phyloP scores from a whole-genome alignment of 2,797 vertebrate species.

The Sebastolobus alascanus region DNA sequence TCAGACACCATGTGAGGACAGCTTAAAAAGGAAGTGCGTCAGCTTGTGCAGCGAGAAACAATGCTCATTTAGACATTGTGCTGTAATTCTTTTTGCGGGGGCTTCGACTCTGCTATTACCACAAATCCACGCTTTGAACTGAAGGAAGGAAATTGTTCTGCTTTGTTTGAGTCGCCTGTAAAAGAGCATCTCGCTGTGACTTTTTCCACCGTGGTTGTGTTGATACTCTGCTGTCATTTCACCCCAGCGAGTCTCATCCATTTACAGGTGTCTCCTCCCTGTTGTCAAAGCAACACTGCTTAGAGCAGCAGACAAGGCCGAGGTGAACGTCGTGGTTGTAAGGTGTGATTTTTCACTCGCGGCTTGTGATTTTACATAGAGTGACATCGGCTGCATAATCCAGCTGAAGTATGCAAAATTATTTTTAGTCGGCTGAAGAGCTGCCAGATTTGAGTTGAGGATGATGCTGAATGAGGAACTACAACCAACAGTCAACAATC shows the following conservation, averaged over 20 bases:
- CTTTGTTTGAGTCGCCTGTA: conserved; percentile 21
- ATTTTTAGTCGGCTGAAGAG: conserved; percentile 40
- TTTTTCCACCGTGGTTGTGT: conserved; percentile 7
- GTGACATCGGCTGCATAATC: conserved; percentile 40
- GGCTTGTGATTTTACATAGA: conserved; percentile 24
- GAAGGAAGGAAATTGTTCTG: conserved; percentile 25
- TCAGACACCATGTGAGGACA: conserved; percentile 28
- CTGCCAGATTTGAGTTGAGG: conserved; percentile 18
- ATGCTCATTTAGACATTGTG: conserved; percentile 47
- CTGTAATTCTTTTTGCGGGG: conserved; percentile 23
- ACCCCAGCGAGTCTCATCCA: conserved; percentile 22
- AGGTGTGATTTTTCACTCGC: conserved; percentile 30
- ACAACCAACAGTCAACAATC: conserved; percentile 14
- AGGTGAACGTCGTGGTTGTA: conserved; percentile 38
- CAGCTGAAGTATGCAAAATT: conserved; percentile 48
- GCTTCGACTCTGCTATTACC: conserved; percentile 12
- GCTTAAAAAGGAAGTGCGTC: conserved; percentile 73
- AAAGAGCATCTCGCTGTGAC: conserved; percentile 6
- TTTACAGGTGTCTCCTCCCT: conserved; percentile 45
- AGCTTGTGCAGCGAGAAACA: conserved; percentile 47
- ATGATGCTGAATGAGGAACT: conserved; percentile 44
- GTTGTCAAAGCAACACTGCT: conserved; percentile 41
- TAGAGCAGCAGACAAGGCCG: conserved; percentile 21
- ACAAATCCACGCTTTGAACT: conserved; percentile 32
- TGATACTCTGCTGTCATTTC: conserved; percentile 42